A percentile compares a stretch with the other conserved stretches of the same genome.
Evolutionary conservation across 2,888 invertebrate genomes (phyloP).

Genomic region (Meliscaeva auricollis): DNA sequence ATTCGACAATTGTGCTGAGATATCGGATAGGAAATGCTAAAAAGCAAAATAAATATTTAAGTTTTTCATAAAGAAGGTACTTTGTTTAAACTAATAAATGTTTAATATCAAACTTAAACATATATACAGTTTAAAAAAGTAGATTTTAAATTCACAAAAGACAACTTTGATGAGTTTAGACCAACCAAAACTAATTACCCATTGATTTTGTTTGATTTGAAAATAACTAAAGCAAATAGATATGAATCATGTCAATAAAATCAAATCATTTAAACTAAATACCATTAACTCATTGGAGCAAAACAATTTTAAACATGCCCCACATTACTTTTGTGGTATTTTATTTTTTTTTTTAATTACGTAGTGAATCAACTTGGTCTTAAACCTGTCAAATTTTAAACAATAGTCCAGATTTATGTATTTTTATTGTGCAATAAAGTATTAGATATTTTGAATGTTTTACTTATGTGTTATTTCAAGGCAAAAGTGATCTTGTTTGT

Average conservation of each 20-base stretch:
- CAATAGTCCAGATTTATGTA: conserved; percentile 63
- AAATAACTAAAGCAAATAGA: no score
- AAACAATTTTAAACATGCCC: conserved; percentile 9
- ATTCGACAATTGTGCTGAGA: no score
- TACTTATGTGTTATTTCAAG: conserved; percentile 1
- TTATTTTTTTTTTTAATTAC: conserved; percentile 13
- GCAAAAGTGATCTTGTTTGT: conserved; percentile 24
- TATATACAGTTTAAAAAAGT: no score
- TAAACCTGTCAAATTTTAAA: conserved; percentile 54
- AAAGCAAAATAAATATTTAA: no score
- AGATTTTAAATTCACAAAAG: no score
- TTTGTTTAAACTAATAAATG: no score
- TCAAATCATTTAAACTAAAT: neutral
- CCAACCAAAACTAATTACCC: no score
- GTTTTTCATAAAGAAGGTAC: no score
- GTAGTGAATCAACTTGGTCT: conserved; percentile 53
- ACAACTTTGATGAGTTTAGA: no score
- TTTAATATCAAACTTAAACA: no score
- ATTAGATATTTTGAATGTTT: conserved; percentile 20
- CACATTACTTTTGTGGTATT: neutral
- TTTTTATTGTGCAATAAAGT: conserved; percentile 22
- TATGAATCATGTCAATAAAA: neutral
- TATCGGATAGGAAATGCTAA: no score
- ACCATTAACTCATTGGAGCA: neutral
- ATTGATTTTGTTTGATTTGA: no score